Evolutionary conservation across 2,888 invertebrate genomes (phyloP), one percentile per base, ranked within the genome.

Genomic region (Gryllus longicercus): DNA sequence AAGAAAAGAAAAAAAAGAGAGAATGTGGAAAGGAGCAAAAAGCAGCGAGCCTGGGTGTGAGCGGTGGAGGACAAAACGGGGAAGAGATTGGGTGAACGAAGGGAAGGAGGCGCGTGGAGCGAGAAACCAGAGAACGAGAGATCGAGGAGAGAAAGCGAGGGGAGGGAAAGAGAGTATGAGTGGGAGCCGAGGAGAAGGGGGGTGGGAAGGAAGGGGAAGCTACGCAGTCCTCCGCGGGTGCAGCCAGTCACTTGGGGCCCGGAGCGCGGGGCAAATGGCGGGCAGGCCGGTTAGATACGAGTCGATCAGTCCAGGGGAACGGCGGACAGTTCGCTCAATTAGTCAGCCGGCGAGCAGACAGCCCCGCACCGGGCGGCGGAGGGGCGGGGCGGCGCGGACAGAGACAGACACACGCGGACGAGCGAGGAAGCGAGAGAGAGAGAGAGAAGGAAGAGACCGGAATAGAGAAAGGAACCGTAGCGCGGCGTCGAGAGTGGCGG

Each of bases 281-380:
- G 38, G 63, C n/a, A 63, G 63, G 63, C 63, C n/a, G 63, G 63
- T 63, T 63, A 63, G 63, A 63, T 63, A 63, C 63, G 63, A 63
- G 63, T 63, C 63, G 63, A 63, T 63, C 63, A 63, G 63, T 63
- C n/a, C 63, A 63, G 63, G 63, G 63, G n/a, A 63, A 14, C 16
- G 63, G 63, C 63, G 63, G 63, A 63, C 63, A 63, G 63, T 63
- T 63, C 63, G 63, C 63, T 63, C 63, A 63, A 63, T 63, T 63
- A 63, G 63, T 63, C 63, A 63, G 63, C 63, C 63, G 63, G 63
- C 63, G 63, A 63, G 63, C n/a, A 63, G 63, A 63, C 63, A 63
- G 63, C 63, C 63, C 16, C 63, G n/a, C 63, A 4, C n/a, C 63
- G 14, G 63, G 63, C 14, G 4, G 63, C 63, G 4, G n/a, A 63